Conservation (phyloP, 1,140 invertebrate species). For the Caligus rogercresseyi region DNA sequence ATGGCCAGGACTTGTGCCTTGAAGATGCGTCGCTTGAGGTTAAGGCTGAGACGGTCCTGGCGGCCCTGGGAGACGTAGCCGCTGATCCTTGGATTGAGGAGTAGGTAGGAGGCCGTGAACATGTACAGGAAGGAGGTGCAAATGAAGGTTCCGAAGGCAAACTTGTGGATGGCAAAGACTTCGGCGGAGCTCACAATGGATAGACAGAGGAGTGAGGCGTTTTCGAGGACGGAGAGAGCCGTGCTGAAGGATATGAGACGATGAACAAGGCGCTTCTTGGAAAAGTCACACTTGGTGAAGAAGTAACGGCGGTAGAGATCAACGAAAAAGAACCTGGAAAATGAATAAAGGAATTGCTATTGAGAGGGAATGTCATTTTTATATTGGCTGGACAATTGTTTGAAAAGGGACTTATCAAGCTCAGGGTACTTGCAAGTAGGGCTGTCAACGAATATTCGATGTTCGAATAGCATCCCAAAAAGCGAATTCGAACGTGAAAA, state of each 20-base stretch:
- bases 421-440: too few species aligned
- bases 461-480: too few species aligned
- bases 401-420: too few species aligned
- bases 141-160: conserved; percentile 77
- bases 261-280: conserved; percentile 34
- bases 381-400: too few species aligned
- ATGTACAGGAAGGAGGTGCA: conserved; percentile 72
- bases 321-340: conserved; percentile 47
- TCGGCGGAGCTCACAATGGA: conserved; percentile 70
- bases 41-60: conserved; percentile 45
- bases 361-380: too few species aligned
- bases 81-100: conserved; percentile 33
- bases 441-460: too few species aligned
- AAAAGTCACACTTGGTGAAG: conserved; percentile 32
- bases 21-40: conserved; percentile 51
- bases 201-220: conserved; percentile 55
- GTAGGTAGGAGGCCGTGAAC: conserved; percentile 48
- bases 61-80: conserved; percentile 30
- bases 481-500: too few species aligned
- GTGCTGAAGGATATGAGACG: conserved; percentile 44
- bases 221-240: conserved; percentile 58
- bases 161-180: conserved; percentile 71
- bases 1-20: conserved; percentile 56
- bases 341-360: too few species aligned
- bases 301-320: conserved; percentile 49